A percentile compares a stretch with the other conserved stretches of the same genome.
Conservation (phyloP, 2,113 vertebrate species). For the Phasianus colchicus region DNA sequence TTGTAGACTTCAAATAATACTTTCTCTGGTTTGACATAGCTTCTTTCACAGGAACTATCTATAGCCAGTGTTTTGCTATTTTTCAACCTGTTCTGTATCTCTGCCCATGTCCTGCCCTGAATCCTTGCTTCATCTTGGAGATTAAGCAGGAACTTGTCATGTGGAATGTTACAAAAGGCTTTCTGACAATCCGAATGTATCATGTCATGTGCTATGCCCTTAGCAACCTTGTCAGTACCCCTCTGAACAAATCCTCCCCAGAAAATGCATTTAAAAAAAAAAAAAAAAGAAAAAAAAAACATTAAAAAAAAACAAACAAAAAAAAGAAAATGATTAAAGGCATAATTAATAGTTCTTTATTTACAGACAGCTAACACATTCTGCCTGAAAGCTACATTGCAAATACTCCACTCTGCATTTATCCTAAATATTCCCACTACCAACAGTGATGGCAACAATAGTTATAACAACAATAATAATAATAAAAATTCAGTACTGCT, state of each 20-base stretch:
- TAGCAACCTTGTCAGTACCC: constrained; percentile 9
- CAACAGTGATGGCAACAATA: not conserved
- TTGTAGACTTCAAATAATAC: not conserved
- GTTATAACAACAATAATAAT: not conserved
- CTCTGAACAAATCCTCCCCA: not conserved
- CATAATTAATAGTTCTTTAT: not conserved
- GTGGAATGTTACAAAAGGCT: not conserved
- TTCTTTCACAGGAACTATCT: constrained; percentile 8
- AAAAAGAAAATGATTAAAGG: not conserved
- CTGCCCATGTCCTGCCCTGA: not conserved
- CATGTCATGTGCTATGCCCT: not conserved
- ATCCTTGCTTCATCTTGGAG: not conserved
- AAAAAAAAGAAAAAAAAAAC: no score
- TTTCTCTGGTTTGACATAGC: not conserved
- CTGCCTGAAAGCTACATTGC: not conserved
- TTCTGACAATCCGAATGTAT: constrained; percentile 25
- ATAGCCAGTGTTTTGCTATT: not conserved
- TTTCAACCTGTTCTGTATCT: constrained; percentile 2
- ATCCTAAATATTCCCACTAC: not conserved
- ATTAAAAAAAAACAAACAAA: no score
- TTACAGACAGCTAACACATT: not conserved
- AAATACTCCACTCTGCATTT: not conserved
- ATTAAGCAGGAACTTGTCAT: constrained; percentile 1
- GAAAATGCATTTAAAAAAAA: not conserved
- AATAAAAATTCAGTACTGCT: not conserved